Base-by-base conservation (phyloP, 2,113 vertebrate species). In the Centropus bengalensis region DNA sequence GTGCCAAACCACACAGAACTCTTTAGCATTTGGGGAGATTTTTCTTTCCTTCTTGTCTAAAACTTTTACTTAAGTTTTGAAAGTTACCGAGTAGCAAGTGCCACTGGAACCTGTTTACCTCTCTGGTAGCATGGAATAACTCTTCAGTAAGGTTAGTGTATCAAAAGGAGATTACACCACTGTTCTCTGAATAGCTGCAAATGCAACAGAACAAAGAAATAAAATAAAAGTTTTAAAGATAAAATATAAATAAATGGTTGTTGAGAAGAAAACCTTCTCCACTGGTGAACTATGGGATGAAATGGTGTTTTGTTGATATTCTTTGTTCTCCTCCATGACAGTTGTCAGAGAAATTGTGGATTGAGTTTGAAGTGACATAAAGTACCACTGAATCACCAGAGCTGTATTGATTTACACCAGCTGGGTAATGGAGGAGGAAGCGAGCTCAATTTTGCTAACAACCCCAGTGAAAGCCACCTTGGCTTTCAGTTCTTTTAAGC, bases 341-440 rank as follows among this genome's bases (percentile, higher is more conserved):
- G 28, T 44, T 63, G 70, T 45, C 13, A 49, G 26, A 16, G 49
- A 64, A 36, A 66, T 56, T 51, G 24, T 62, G 22, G 67, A 82
- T 5, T 71, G 89, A 83, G 69, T 87, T 76, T 84, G 59, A 86
- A 76, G 56, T 51, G 33, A 28, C 75, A 82, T 55, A 76, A 92
- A 91, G 54, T n/a, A 45, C 17, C 32, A 42, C 51, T 63, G 77
- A 88, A 85, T 79, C n/a, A 49, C 67, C 75, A 76, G 75, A 82
- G n/a, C 9, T 51, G 19, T 69, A 93, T 69, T 60, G 86, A 93
- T 94, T 87, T 85, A 28, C 38, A 94, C 75, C 55, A 80, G 75
- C 74, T 92, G 94, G 67, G 85, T 82, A 88, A 93, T 23, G 13
- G 58, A 82, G 38, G 52, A 68, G 58, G 82, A 88, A 94, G 70